These are phyloP conservation scores for Lonchura striata DNA, from an alignment of 2,113 vertebrate genomes.

Conservation along the genomic window DNA sequence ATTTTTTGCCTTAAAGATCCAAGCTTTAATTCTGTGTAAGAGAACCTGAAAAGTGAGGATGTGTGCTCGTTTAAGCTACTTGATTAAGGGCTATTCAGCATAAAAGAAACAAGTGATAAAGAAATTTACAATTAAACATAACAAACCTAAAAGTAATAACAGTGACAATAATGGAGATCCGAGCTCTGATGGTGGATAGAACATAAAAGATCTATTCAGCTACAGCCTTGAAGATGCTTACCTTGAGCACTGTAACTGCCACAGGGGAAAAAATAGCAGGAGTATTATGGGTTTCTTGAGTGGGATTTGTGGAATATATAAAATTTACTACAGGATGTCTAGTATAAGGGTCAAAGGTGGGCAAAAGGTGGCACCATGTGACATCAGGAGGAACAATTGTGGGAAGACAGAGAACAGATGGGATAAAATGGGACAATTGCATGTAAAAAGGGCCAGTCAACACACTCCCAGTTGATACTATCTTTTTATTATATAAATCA, in stretches of 20 bases:
- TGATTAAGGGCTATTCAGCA: background rate
- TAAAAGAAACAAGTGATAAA: background rate
- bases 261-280: background rate
- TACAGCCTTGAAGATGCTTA: background rate
- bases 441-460: background rate
- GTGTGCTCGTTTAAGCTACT: background rate
- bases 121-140: background rate
- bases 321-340: background rate
- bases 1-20: background rate
- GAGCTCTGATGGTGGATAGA: background rate
- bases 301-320: background rate
- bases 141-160: background rate
- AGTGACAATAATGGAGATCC: background rate
- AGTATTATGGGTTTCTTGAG: background rate
- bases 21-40: background rate
- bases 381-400: background rate
- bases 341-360: background rate
- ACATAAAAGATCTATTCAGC: background rate
- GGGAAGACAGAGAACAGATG: background rate
- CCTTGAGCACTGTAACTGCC: background rate
- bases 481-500: background rate
- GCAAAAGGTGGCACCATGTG: fast-evolving
- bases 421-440: background rate
- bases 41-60: background rate
- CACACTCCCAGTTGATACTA: background rate